Conservation (phyloP, 2,797 vertebrate genomes). For the Aphelocoma californica region DNA sequence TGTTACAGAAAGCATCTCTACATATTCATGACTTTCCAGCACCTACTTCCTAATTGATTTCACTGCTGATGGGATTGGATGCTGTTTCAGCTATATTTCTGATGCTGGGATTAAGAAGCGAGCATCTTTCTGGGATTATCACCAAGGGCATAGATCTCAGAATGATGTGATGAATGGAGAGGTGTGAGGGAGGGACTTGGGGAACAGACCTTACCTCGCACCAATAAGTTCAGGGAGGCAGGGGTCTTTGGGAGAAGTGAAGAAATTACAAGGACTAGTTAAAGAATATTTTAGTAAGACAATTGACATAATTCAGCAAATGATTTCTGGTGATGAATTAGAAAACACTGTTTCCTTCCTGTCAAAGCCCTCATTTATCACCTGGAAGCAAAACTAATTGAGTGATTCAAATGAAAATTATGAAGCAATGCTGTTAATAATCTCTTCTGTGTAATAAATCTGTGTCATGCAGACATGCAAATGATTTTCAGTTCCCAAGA, state of each 20-base stretch:
- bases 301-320: neutral
- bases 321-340: neutral
- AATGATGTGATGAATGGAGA: neutral
- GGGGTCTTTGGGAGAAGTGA: neutral
- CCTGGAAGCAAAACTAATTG: conserved; percentile 17
- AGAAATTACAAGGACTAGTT: neutral
- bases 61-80: neutral
- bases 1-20: neutral
- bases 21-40: neutral
- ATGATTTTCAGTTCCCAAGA: conserved; percentile 25
- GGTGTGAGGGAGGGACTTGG: neutral
- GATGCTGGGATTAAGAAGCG: neutral
- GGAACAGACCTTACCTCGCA: neutral
- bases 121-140: neutral
- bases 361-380: neutral
- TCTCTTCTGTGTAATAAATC: conserved; percentile 3
- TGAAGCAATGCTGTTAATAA: neutral
- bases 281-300: neutral
- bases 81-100: neutral
- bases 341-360: neutral
- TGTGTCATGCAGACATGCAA: neutral
- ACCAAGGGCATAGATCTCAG: neutral
- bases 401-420: neutral
- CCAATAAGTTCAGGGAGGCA: neutral
- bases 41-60: neutral